Evolutionary conservation across 1,140 invertebrate species (phyloP), one percentile per base, ranked within the genome.

Genomic region (Anthonomus grandis): DNA sequence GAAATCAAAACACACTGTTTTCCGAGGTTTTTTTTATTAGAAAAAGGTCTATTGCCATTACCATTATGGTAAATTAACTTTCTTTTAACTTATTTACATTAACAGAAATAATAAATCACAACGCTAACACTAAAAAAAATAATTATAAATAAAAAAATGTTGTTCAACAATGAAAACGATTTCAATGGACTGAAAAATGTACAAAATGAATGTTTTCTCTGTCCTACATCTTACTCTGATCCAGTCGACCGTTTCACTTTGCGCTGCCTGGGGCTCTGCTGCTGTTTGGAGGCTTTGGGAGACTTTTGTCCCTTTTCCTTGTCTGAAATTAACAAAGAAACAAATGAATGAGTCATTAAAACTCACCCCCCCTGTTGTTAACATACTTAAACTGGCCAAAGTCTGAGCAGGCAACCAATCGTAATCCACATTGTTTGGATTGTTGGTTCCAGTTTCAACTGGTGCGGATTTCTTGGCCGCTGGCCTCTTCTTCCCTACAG

Each of bases 341-440:
- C 61, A 9, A 25, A 25, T 25, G 19, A 25, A 46, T 8, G 10
- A 44, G 4, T 10, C 15, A 46, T 46, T 25, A 46, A 23, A 54
- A n/a, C n/a, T n/a, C n/a, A n/a, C n/a, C 27, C 6, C 17, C 6
- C 6, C 27, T 31, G 6, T 31, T 31, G n/a, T n/a, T 24, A 22
- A 86, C 89, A 86, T 81, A 91, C 89, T 90, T 52, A 91, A 77
- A 71, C 83, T 83, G 38, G 86, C 84, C 19, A 95, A 81, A 65
- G 90, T 89, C 75, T 95, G 90, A 69, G 90, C 88, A 51, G 96
- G 96, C 65, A 99, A 76, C 96, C 97, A 99, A 61, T 98, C 95
- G 70, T 95, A 98, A 76, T 99, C 96, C 23, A 99, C 90, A 76
- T 94, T 93, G 66, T 90, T 86, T 31, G 89, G 91, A 66, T 93